phyloP scores from a whole-genome alignment of 2,113 vertebrate genomes.

The Misgurnus mizolepis region DNA sequence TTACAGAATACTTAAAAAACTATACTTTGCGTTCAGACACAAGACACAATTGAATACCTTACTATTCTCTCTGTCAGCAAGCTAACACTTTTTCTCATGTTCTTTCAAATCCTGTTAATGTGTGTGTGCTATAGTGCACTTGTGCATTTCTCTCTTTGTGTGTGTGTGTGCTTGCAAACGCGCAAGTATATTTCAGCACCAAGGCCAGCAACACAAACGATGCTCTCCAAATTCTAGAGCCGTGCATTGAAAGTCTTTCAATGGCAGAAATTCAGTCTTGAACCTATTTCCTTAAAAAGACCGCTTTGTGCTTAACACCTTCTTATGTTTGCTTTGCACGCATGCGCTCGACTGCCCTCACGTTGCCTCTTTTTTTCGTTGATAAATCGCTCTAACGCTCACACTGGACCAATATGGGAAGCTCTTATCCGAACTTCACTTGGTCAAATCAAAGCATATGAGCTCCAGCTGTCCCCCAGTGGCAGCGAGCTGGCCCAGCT shows the following conservation, averaged over 20 bases:
- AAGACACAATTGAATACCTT: conserved; percentile 2
- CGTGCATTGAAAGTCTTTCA: conserved; percentile 34
- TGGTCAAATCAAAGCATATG: conserved; percentile 38
- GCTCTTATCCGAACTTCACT: conserved; percentile 30
- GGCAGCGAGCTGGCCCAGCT: conserved; percentile 36
- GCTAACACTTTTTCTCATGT: conserved; percentile 39
- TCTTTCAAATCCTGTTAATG: conserved; percentile 50
- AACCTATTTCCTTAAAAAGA: conserved; percentile 34
- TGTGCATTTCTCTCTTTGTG: background rate
- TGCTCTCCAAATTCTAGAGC: conserved; percentile 30
- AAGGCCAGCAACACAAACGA: conserved; percentile 44
- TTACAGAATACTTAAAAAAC: background rate
- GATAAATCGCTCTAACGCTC: conserved; percentile 32
- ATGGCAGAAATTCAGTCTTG: background rate
- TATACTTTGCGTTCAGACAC: background rate
- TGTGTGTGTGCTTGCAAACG: background rate
- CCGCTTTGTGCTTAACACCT: conserved; percentile 33
- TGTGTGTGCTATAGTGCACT: conserved; percentile 19
- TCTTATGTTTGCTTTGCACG: background rate
- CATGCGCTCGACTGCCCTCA: background rate
- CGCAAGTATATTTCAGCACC: conserved; percentile 27
- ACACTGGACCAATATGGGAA: conserved; percentile 22
- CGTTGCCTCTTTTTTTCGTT: background rate
- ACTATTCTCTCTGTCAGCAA: conserved; percentile 33
- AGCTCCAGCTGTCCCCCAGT: conserved; percentile 32